These are phyloP conservation scores for Xanthia togata DNA, from an alignment of 2,888 invertebrate genomes.

Conservation along the genomic window DNA sequence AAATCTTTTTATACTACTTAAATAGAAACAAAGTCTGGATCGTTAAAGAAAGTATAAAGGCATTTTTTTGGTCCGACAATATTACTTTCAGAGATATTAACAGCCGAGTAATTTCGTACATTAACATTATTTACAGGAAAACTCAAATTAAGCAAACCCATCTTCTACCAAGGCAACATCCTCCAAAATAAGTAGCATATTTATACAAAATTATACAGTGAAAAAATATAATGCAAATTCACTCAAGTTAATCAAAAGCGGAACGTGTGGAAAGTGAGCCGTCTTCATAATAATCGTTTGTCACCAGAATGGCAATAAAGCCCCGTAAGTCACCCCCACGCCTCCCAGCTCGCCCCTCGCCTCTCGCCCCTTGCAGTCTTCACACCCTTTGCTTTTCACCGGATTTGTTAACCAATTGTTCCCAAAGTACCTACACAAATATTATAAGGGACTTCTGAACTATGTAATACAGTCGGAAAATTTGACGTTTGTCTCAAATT, in stretches of 20 bases:
- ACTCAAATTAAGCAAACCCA: slow-evolving; percentile 38
- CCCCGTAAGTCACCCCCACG: slow-evolving; percentile 64
- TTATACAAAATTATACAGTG: slow-evolving; percentile 56
- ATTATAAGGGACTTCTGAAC: slow-evolving; percentile 61
- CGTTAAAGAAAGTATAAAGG: background rate
- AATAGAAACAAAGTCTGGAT: background rate
- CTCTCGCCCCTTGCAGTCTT: slow-evolving; percentile 58
- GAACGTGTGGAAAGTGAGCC: slow-evolving; percentile 75
- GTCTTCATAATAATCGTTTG: slow-evolving; percentile 80
- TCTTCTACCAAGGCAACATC: slow-evolving; percentile 10
- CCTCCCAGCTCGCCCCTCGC: slow-evolving; percentile 38
- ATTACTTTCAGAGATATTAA: slow-evolving; percentile 6
- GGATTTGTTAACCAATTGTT: slow-evolving; percentile 70
- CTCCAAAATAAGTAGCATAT: slow-evolving; percentile 46
- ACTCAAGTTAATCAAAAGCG: slow-evolving; percentile 68
- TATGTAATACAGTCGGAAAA: slow-evolving; percentile 62
- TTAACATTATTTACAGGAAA: slow-evolving; percentile 20
- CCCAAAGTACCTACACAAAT: slow-evolving; percentile 68
- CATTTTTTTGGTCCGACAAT: background rate
- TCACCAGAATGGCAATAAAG: slow-evolving; percentile 78
- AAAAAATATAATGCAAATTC: slow-evolving; percentile 65
- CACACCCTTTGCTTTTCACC: slow-evolving; percentile 68
- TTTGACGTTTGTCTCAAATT: slow-evolving; percentile 59
- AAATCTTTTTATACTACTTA: background rate
- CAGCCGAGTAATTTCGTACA: slow-evolving; percentile 10